A percentile compares a stretch with the other conserved stretches of the same genome.
phyloP scores from a whole-genome alignment of 2,888 invertebrate species.

The Drosophila tripunctata region DNA sequence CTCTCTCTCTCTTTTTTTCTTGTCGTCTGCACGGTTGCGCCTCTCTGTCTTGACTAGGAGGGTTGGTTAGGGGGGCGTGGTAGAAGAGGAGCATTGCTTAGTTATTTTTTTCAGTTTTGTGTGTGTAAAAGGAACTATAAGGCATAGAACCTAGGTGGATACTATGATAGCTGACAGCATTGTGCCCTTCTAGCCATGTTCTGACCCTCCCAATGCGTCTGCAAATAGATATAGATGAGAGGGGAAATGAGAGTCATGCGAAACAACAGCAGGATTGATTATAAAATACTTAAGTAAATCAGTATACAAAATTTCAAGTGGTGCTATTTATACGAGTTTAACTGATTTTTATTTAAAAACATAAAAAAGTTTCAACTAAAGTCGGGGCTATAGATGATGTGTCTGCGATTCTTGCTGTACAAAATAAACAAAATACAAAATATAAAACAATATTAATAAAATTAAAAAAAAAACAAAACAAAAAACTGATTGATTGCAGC shows the following conservation, averaged over 20 bases:
- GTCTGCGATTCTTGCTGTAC: slow-evolving; percentile 62
- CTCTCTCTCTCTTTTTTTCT: slow-evolving; percentile 48
- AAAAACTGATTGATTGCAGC: background rate
- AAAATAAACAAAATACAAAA: slow-evolving; percentile 46
- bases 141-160: slow-evolving; percentile 33
- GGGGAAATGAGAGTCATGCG: slow-evolving; percentile 64
- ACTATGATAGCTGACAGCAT: slow-evolving; percentile 81
- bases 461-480: background rate
- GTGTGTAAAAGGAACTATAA: slow-evolving; percentile 59
- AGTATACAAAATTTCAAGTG: no score
- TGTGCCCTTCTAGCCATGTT: slow-evolving; percentile 75
- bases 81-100: slow-evolving; percentile 20
- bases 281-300: no score
- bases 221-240: slow-evolving; percentile 79
- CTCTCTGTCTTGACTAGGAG: slow-evolving; percentile 67
- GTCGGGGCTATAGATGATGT: slow-evolving; percentile 57
- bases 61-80: no score
- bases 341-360: slow-evolving; percentile 1
- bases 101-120: no score
- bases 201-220: slow-evolving; percentile 75
- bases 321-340: no score
- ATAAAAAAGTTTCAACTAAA: slow-evolving; percentile 14
- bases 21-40: slow-evolving; percentile 45
- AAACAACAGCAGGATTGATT: slow-evolving; percentile 22
- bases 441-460: slow-evolving; percentile 27